Percentiles rank a stretch among this genome's conserved stretches.
Conservation (phyloP, 2,113 vertebrate genomes). For the Seriola dumerili region DNA sequence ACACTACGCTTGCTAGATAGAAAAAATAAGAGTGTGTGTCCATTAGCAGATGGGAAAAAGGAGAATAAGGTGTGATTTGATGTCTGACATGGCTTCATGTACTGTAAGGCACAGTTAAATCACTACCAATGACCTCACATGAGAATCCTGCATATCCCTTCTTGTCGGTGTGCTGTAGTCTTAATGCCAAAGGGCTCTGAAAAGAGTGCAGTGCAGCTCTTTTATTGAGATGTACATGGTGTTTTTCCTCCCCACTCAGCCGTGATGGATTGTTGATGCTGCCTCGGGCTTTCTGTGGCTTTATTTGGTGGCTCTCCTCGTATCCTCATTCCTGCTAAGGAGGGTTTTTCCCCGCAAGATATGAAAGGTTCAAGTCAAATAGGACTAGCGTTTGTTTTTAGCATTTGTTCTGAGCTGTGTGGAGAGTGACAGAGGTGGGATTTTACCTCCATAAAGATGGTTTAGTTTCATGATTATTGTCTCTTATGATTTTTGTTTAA, state of each 20-base stretch:
- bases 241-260: conserved; percentile 46
- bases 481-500: not conserved
- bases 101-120: not conserved
- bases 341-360: conserved; percentile 1
- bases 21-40: not conserved
- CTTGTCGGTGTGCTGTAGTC: not conserved
- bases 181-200: conserved; percentile 46
- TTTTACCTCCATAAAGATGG: not conserved
- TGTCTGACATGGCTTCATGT: not conserved
- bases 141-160: not conserved
- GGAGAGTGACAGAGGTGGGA: not conserved
- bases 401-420: not conserved
- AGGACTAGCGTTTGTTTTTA: conserved; percentile 2
- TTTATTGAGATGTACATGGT: conserved; percentile 32
- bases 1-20: not conserved
- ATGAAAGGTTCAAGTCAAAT: conserved; percentile 30
- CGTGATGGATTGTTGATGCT: conserved; percentile 38
- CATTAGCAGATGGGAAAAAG: not conserved
- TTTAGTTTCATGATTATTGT: conserved; percentile 2
- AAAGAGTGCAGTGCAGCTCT: conserved; percentile 29
- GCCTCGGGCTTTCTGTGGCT: conserved; percentile 56
- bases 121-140: too few species aligned
- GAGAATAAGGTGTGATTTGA: not conserved
- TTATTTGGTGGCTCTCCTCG: conserved; percentile 28
- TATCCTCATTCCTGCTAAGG: conserved; percentile 5